Conservation (phyloP, 2,888 invertebrate genomes). For the Macrophya annulata region DNA sequence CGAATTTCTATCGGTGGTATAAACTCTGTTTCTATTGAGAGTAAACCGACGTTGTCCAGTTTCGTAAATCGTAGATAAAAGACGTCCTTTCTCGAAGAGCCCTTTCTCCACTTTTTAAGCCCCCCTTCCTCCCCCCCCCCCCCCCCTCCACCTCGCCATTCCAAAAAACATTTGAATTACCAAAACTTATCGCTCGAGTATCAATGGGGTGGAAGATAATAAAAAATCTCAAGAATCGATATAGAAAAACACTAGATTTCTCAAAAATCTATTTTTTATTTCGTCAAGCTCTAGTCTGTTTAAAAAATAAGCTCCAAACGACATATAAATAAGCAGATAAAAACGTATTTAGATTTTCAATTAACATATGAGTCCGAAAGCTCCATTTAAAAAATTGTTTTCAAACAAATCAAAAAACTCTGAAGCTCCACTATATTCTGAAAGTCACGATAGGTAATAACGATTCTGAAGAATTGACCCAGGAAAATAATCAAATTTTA, state of each 20-base stretch:
- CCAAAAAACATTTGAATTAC: constrained; percentile 19
- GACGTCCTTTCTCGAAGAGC: constrained; percentile 7
- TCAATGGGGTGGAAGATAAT: neutral
- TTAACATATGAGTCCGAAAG: neutral
- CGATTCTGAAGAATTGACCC: neutral
- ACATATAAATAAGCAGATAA: neutral
- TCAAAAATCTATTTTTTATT: neutral
- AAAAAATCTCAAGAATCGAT: neutral
- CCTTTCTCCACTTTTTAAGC: constrained; percentile 1
- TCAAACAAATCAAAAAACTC: neutral
- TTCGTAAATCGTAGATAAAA: constrained; percentile 46
- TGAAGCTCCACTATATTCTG: neutral
- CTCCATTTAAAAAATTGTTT: neutral
- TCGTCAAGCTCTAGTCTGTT: neutral
- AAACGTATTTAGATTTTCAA: neutral
- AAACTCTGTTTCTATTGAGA: constrained; percentile 51
- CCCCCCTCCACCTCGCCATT: neutral
- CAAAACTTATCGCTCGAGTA: neutral
- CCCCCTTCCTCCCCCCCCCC: too few relatives aligned
- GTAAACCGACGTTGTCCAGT: constrained; percentile 53
- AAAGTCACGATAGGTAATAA: too few relatives aligned
- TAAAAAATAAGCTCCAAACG: neutral
- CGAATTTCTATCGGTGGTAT: constrained; percentile 49
- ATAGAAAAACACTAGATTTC: neutral
- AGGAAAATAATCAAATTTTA: neutral